phyloP scores from a whole-genome alignment of 1,140 invertebrate species.

The Heliconius congener region DNA sequence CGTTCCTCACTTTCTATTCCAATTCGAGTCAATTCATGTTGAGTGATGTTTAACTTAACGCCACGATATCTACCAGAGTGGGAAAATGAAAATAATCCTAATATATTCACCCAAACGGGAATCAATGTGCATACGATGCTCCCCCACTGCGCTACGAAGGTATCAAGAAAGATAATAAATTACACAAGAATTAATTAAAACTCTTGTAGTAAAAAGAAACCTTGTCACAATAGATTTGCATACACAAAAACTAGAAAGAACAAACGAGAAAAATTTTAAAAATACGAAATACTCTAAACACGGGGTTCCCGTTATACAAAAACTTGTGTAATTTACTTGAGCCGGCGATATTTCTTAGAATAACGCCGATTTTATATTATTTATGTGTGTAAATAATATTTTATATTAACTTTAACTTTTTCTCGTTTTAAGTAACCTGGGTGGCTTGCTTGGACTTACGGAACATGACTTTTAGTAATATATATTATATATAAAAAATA shows the following conservation, averaged over 20 bases:
- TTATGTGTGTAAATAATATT: not conserved
- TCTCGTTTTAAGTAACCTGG: not conserved
- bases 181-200: not conserved
- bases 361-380: not conserved
- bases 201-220: not conserved
- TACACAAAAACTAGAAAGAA: not conserved
- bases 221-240: constrained; percentile 6
- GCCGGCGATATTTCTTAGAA: constrained; percentile 1
- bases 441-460: not conserved
- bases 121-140: too few species aligned
- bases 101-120: too few species aligned
- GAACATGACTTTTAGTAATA: not conserved
- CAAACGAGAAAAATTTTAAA: constrained; percentile 1
- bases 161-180: too few species aligned
- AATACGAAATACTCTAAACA: constrained; percentile 7
- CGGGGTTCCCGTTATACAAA: not conserved
- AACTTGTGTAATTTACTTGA: constrained; percentile 10
- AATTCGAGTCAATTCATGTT: too few species aligned
- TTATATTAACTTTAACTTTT: constrained; percentile 10
- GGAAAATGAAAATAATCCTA: too few species aligned
- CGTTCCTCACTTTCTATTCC: too few species aligned
- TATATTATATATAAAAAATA: not conserved
- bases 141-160: too few species aligned
- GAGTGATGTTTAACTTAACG: too few species aligned
- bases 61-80: too few species aligned